Evolutionary conservation across 2,113 vertebrate species (phyloP), one percentile per base, ranked within the genome.

Genomic region (Cololabis saira): DNA sequence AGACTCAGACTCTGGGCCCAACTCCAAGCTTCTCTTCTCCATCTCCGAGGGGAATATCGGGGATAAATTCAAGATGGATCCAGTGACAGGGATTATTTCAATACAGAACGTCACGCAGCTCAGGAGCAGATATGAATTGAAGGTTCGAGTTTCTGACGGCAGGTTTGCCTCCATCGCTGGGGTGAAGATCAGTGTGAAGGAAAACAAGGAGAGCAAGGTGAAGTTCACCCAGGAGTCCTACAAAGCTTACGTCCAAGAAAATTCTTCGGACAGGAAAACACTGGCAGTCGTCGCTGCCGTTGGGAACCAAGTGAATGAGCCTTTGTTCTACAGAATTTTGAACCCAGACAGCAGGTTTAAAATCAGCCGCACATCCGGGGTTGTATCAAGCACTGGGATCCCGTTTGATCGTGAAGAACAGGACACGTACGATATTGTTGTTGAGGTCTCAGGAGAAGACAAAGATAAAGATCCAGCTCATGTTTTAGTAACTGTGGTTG

Each of bases 31-130:
- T 9, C 90, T 98, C 47, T 98, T 96, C 85, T 96, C 96, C 50
- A 96, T 99, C 74, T 92, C 94, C 0, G 96, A 98, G 74, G 98
- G 98, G 51, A 99, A 99, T 72, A 98, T 99, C 11, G 98, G 97
- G 30, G 96, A 98, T 69, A 99, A 98, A 89, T 98, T 99, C 78
- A 91, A 82, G 55, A 92, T 99, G 45, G 93, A 96, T 83, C 82
- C 87, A 1, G 87, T 78, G 51, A 94, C 90, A 10, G 97, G 96
- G 7, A 83, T 93, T 8, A 90, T 99, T 80, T 95, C 92, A 8
- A 92, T 99, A 50, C 95, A 96, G 67, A 99, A 97, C 72, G 93
- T 96, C 63, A 96, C 94, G 47, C 96, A 98, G 40, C 80, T 99
- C 61, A 93, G 97, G 82, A 99, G 97, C 88, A 93, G 97, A 18